Conservation (phyloP, 1,140 invertebrate species). For the Dreissena rostriformis region DNA sequence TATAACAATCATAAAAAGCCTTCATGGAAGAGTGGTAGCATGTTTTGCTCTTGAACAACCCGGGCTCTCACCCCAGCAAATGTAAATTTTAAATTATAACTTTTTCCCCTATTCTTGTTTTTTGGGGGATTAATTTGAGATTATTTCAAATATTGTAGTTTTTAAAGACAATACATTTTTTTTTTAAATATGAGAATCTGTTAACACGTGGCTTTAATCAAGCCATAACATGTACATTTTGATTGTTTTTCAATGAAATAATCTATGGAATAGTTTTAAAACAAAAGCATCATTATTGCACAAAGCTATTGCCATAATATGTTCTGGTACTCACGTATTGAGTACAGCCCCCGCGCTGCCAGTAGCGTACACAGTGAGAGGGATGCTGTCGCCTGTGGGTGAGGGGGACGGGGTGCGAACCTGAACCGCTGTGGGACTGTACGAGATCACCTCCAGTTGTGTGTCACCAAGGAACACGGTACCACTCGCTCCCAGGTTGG, state of each 20-base stretch:
- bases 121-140: neutral
- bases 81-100: too few relatives aligned
- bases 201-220: too few relatives aligned
- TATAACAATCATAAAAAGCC: too few relatives aligned
- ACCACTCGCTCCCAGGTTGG: slow-evolving; percentile 49
- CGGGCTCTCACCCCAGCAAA: too few relatives aligned
- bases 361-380: neutral
- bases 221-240: too few relatives aligned
- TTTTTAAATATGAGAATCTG: too few relatives aligned
- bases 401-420: neutral
- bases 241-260: neutral
- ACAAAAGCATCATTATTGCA: slow-evolving; percentile 1
- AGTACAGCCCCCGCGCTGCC: neutral
- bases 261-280: neutral
- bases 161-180: too few relatives aligned
- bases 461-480: neutral
- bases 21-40: too few relatives aligned
- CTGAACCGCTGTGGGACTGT: neutral
- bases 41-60: too few relatives aligned
- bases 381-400: neutral
- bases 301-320: neutral
- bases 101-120: too few relatives aligned
- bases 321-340: too few relatives aligned
- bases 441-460: neutral
- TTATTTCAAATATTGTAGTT: neutral